Percentiles rank a stretch among this genome's conserved stretches.
These are phyloP conservation scores for Sarcophaga rosellei DNA, from an alignment of 2,888 invertebrate species.

Conservation along the genomic window DNA sequence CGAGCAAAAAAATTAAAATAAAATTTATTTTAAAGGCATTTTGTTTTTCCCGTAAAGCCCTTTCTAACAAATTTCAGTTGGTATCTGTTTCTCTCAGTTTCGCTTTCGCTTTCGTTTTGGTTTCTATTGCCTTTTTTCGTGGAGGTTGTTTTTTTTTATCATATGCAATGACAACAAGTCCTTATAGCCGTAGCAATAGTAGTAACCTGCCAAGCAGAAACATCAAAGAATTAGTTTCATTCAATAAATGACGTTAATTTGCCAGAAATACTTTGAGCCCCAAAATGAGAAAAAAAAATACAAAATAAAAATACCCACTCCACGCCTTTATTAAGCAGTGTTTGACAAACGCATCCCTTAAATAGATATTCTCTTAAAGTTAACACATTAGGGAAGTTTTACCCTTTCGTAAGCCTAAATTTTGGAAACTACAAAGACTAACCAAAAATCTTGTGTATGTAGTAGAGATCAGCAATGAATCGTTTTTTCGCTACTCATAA, in stretches of 20 bases:
- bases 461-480: too few species aligned
- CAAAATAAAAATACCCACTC: not conserved
- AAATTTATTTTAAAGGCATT: constrained; percentile 8
- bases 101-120: not conserved
- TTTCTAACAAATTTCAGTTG: constrained; percentile 12
- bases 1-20: constrained; percentile 16
- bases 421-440: too few species aligned
- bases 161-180: constrained; percentile 54
- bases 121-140: not conserved
- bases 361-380: too few species aligned
- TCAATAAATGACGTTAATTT: constrained; percentile 70
- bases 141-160: not conserved
- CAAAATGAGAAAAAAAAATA: not conserved
- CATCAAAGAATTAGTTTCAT: constrained; percentile 57
- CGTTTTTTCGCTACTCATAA: too few species aligned
- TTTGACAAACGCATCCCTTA: not conserved
- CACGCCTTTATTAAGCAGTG: not conserved
- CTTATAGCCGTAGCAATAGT: not conserved
- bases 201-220: constrained; percentile 43
- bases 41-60: not conserved
- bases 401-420: too few species aligned
- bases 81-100: not conserved
- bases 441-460: too few species aligned
- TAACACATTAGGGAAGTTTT: too few species aligned
- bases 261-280: constrained; percentile 58